phyloP scores from a whole-genome alignment of 64 coral and sea anemone species.

The Stichodactyla helianthus region DNA sequence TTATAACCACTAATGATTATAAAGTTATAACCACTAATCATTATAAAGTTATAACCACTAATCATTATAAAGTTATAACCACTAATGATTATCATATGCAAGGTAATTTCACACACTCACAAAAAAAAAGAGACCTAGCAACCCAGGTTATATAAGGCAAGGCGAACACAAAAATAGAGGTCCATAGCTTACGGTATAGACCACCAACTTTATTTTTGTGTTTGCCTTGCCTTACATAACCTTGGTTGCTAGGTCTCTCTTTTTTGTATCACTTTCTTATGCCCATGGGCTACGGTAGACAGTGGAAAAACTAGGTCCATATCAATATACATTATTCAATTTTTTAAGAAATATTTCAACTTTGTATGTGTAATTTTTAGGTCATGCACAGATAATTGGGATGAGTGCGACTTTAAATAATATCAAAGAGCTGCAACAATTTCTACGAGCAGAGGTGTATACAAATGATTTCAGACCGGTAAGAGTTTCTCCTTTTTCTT shows the following conservation, averaged over 20 bases:
- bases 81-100: no score
- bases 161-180: no score
- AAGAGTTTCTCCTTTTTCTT: background rate
- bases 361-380: slow-evolving; percentile 36
- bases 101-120: no score
- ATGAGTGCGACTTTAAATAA: slow-evolving; percentile 99
- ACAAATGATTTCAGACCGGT: slow-evolving; percentile 97
- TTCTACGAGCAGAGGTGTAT: slow-evolving; percentile 84
- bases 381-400: slow-evolving; percentile 68
- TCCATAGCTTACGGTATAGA: no score
- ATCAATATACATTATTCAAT: background rate
- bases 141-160: no score
- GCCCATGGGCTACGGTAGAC: no score
- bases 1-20: background rate
- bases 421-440: slow-evolving; percentile 67
- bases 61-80: background rate
- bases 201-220: no score
- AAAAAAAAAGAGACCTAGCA: no score
- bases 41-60: background rate
- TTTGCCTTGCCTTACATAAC: no score
- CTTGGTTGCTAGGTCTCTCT: no score
- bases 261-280: no score
- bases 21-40: background rate
- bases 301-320: background rate
- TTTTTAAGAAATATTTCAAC: background rate